Conservation (phyloP, 2,113 vertebrate species). For the Spea multiplicata region DNA sequence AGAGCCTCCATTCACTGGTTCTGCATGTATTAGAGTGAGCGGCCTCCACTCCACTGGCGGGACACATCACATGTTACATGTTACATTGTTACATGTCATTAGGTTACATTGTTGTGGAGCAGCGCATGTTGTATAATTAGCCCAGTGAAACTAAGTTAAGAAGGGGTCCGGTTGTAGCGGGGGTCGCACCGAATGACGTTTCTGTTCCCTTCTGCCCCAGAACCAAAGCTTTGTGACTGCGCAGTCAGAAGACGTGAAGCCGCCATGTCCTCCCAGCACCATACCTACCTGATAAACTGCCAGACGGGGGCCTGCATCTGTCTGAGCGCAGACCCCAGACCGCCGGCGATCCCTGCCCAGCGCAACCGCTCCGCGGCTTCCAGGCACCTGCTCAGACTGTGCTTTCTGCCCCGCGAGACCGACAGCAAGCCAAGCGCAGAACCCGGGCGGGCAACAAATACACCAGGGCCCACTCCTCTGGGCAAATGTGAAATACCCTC, state of each 20-base stretch:
- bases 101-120: too few species aligned
- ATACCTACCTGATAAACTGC: conserved; percentile 27
- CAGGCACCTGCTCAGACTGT: neutral
- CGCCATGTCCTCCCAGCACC: conserved; percentile 6
- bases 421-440: neutral
- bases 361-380: neutral
- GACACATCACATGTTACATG: too few species aligned
- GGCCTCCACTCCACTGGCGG: too few species aligned
- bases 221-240: conserved; percentile 8
- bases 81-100: too few species aligned
- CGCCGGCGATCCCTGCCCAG: neutral
- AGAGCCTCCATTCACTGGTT: too few species aligned
- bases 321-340: conserved; percentile 2
- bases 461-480: neutral
- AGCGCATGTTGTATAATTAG: too few species aligned
- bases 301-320: conserved; percentile 5
- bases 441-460: neutral
- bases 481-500: neutral
- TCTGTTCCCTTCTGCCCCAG: neutral
- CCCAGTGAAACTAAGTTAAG: too few species aligned
- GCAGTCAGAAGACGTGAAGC: neutral
- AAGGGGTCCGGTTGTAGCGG: too few species aligned
- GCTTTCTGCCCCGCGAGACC: neutral
- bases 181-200: neutral
- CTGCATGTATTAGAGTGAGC: too few species aligned